Conservation (phyloP, 1,140 invertebrate genomes). For the Procambarus virginalis region DNA sequence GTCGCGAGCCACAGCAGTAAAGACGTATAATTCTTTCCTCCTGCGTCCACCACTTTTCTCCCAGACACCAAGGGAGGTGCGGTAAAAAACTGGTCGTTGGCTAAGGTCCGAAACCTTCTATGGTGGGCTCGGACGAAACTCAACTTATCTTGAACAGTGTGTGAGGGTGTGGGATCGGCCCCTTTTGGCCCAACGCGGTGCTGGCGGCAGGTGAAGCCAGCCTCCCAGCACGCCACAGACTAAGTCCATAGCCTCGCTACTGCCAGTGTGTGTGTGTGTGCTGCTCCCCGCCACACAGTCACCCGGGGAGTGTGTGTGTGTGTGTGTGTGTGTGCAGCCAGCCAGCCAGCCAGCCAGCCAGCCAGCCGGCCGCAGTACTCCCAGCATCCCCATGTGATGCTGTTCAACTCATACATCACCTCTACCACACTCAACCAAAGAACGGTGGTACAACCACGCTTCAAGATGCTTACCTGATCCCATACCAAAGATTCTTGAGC, state of each 20-base stretch:
- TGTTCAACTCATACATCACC: conserved; percentile 54
- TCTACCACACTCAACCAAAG: conserved; percentile 43
- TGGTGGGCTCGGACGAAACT: conserved; percentile 55
- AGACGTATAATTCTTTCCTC: conserved; percentile 71
- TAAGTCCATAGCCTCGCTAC: conserved; percentile 57
- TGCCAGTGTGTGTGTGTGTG: conserved; percentile 52
- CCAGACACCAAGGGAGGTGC: conserved; percentile 64
- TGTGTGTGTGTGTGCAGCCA: conserved; percentile 22
- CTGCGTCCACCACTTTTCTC: conserved; percentile 69
- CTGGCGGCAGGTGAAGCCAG: conserved; percentile 51
- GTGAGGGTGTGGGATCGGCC: conserved; percentile 68
- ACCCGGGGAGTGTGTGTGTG: conserved; percentile 14
- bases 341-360: conserved; percentile 40
- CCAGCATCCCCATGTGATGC: conserved; percentile 61
- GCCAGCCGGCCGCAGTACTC: neutral
- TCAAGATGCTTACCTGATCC: conserved; percentile 32
- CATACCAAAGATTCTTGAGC: conserved; percentile 54
- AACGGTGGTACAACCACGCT: conserved; percentile 16
- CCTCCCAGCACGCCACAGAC: conserved; percentile 54
- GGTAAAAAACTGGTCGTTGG: conserved; percentile 69
- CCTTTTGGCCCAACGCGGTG: conserved; percentile 51
- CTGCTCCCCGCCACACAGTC: conserved; percentile 22
- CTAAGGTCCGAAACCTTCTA: conserved; percentile 63
- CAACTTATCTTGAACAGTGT: conserved; percentile 62
- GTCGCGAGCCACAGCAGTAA: conserved; percentile 70